Base-by-base conservation (phyloP, 1,140 invertebrate species). In the Macrosteles quadrilineatus region DNA sequence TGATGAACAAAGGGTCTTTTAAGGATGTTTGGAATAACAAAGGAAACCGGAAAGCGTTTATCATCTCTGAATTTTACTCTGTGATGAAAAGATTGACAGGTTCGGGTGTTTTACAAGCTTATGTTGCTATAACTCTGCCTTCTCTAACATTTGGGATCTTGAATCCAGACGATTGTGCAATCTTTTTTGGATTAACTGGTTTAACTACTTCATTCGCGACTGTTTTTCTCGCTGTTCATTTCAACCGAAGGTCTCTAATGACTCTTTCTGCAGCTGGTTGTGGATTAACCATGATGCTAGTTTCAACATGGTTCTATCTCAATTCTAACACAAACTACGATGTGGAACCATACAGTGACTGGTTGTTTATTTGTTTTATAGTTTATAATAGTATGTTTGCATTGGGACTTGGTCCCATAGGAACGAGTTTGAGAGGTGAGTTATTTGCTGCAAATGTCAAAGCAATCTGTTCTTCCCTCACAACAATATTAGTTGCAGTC, bases 41-140 rank as follows among this genome's bases (percentile, higher is more conserved):
- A 27, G 64, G 66, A 11, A 70, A 74, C 55, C 79, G 85, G 43
- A 87, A 84, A 70, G 90, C 88, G 0, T 79, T 94, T 11, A 78
- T 86, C 12, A 86, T 93, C 36, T 81, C 87, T 31, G 75, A 88
- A 45, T 80, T 85, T 14, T 80, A 92, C 47, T 88, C 89, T 75
- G 81, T 87, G 3, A 88, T 90, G n/a, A 90, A 93, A 78, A 89
- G 93, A 75, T 82, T 91, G n/a, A 90, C 87, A 65, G 90, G 91
- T 1, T 87, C 91, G 19, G 90, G 90, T 63, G 88, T 88, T 0
- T 83, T 94, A 14, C 86, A 88, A 71, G 88, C 90, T 25, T 93
- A 93, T 74, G 85, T 88, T 23, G 87, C 91, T 67, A 85, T 87
- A 40, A 92, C 94, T 73, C 87, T 94, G 69, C 84, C 85, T n/a